Percentiles rank a stretch among this genome's conserved stretches.
Evolutionary conservation across 2,888 invertebrate genomes (phyloP).

Genomic region (Mystacides longicornis): DNA sequence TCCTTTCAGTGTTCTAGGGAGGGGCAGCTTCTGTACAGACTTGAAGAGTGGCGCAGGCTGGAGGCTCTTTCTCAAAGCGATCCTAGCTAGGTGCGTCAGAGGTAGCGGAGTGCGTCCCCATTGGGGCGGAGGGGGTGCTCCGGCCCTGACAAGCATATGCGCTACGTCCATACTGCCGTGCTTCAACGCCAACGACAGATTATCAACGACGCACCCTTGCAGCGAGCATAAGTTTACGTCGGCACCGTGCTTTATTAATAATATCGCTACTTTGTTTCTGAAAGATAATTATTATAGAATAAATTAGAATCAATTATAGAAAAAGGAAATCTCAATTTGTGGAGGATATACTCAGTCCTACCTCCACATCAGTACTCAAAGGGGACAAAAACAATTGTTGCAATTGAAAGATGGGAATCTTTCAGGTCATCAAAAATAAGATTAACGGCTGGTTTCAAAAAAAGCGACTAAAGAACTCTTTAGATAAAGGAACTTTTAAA

Average conservation of each 20-base stretch:
- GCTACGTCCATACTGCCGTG: constrained; percentile 34
- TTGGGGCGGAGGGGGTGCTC: constrained; percentile 47
- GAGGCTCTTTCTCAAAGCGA: constrained; percentile 16
- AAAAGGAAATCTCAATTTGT: too few relatives aligned
- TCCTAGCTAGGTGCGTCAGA: constrained; percentile 21
- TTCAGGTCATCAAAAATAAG: too few relatives aligned
- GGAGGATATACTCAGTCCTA: too few relatives aligned
- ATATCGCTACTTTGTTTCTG: constrained; percentile 47
- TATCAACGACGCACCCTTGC: constrained; percentile 48
- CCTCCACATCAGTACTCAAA: too few relatives aligned
- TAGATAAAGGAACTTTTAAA: too few relatives aligned
- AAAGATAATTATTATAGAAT: constrained; percentile 23
- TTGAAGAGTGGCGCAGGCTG: constrained; percentile 18
- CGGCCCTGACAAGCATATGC: constrained; percentile 40
- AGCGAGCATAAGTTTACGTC: constrained; percentile 55
- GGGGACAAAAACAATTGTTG: too few relatives aligned
- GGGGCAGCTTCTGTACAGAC: constrained; percentile 36
- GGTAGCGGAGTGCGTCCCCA: constrained; percentile 20
- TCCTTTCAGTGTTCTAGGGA: constrained; percentile 49
- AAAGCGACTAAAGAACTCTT: too few relatives aligned
- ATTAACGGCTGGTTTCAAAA: too few relatives aligned
- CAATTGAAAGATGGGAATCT: too few relatives aligned
- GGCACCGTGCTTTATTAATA: constrained; percentile 55
- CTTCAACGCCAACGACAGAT: constrained; percentile 48
- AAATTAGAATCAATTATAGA: too few relatives aligned